These are phyloP conservation scores for Cichlasoma orientale DNA, from an alignment of 2,797 vertebrate species.

Conservation along the genomic window DNA sequence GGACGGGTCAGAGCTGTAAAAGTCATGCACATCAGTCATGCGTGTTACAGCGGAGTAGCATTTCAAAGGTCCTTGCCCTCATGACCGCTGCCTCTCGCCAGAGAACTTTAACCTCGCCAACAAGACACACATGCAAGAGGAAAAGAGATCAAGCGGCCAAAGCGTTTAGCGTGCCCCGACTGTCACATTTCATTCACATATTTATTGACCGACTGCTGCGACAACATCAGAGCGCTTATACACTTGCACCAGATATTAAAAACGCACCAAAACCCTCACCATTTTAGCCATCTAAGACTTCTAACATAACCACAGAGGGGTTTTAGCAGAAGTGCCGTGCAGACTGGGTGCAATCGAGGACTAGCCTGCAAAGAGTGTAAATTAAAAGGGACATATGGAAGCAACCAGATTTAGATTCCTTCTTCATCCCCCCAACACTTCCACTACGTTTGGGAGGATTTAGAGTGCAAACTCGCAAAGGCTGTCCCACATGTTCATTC, in stretches of 20 bases:
- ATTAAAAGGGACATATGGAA: conserved; percentile 47
- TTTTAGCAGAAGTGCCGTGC: neutral
- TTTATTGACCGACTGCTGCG: conserved; percentile 24
- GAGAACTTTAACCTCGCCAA: conserved; percentile 66
- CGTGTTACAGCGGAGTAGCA: conserved; percentile 47
- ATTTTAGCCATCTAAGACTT: neutral
- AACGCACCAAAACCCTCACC: neutral
- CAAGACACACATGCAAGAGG: conserved; percentile 57
- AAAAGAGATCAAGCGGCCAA: conserved; percentile 37
- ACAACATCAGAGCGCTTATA: neutral
- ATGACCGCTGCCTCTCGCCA: conserved; percentile 41
- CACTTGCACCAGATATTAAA: neutral
- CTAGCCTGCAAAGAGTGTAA: conserved; percentile 4
- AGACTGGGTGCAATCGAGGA: neutral
- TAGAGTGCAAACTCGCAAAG: conserved; percentile 34
- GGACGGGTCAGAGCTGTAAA: conserved; percentile 54
- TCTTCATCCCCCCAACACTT: conserved; percentile 25
- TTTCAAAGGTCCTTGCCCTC: conserved; percentile 61
- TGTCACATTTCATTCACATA: conserved; percentile 44
- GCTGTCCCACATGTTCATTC: conserved; percentile 46
- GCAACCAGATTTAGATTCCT: conserved; percentile 33
- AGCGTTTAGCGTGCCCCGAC: conserved; percentile 21
- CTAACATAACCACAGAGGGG: neutral
- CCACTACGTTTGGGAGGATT: conserved; percentile 58
- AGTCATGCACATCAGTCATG: conserved; percentile 55